Percentiles rank a stretch among this genome's conserved stretches.
Conservation (phyloP, 2,113 vertebrate genomes). For the Chaenocephalus aceratus region DNA sequence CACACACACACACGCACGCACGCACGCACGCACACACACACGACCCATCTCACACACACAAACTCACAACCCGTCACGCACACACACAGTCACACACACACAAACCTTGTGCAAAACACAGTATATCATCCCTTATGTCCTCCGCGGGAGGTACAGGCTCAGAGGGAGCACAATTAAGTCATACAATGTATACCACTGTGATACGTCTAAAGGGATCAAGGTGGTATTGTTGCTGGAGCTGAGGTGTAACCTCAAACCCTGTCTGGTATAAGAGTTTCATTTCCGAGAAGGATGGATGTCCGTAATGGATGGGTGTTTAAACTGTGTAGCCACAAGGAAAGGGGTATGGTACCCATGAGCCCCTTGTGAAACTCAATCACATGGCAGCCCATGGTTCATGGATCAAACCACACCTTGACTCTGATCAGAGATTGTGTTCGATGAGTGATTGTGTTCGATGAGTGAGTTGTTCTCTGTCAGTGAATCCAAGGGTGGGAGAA, state of each 20-base stretch:
- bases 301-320: slow-evolving; percentile 73
- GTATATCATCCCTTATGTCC: slow-evolving; percentile 30
- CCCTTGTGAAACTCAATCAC: slow-evolving; percentile 81
- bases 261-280: slow-evolving; percentile 78
- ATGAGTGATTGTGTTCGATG: slow-evolving; percentile 62
- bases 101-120: slow-evolving; percentile 33
- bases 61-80: not conserved
- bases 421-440: slow-evolving; percentile 55
- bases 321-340: slow-evolving; percentile 65
- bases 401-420: slow-evolving; percentile 82
- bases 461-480: slow-evolving; percentile 62
- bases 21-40: not conserved
- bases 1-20: not conserved
- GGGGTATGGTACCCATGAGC: slow-evolving; percentile 65
- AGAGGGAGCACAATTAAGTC: slow-evolving; percentile 57
- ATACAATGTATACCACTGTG: slow-evolving; percentile 83
- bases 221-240: slow-evolving; percentile 76
- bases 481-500: slow-evolving; percentile 27
- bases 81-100: slow-evolving; percentile 12
- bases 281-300: slow-evolving; percentile 83
- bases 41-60: slow-evolving; percentile 1
- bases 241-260: slow-evolving; percentile 85
- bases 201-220: slow-evolving; percentile 77
- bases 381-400: slow-evolving; percentile 71
- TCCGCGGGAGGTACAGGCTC: slow-evolving; percentile 57